phyloP scores from a whole-genome alignment of 2,888 invertebrate genomes.

The Caenorhabditis sp. region DNA sequence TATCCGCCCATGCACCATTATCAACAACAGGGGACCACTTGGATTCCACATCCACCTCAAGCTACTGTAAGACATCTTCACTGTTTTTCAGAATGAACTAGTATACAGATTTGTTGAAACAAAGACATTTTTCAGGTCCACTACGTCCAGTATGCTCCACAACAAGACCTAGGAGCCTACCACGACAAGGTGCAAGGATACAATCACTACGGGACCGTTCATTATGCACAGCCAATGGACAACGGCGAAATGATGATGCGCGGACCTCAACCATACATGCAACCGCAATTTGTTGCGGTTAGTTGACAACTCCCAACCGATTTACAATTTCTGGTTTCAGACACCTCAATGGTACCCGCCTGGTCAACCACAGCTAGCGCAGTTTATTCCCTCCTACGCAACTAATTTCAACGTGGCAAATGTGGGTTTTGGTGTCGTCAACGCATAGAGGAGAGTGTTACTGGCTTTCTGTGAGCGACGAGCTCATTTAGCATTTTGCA shows the following conservation, averaged over 20 bases:
- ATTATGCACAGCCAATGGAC: slow-evolving; percentile 29
- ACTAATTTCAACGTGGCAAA: slow-evolving; percentile 46
- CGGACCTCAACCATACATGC: not conserved
- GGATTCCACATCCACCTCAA: not conserved
- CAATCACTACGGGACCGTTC: slow-evolving; percentile 29
- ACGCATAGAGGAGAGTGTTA: slow-evolving; percentile 2
- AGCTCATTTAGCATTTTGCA: too few species aligned
- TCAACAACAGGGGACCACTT: too few species aligned
- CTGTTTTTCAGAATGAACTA: too few species aligned
- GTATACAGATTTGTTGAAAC: too few species aligned
- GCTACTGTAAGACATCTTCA: not conserved
- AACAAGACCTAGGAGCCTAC: not conserved
- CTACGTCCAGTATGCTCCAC: slow-evolving; percentile 27
- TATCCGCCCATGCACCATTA: too few species aligned
- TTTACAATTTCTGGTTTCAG: not conserved
- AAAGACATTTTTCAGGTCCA: slow-evolving; percentile 37
- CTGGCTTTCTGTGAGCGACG: too few species aligned
- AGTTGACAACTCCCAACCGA: not conserved
- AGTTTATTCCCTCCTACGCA: slow-evolving; percentile 47
- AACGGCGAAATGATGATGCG: slow-evolving; percentile 42
- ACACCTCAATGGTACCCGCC: slow-evolving; percentile 26
- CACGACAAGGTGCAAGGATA: slow-evolving; percentile 27
- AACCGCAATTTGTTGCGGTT: slow-evolving; percentile 14
- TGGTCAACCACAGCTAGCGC: slow-evolving; percentile 9
- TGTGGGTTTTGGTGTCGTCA: slow-evolving; percentile 13